Conservation (phyloP, 1,140 invertebrate genomes). For the Heterodera carotae region DNA sequence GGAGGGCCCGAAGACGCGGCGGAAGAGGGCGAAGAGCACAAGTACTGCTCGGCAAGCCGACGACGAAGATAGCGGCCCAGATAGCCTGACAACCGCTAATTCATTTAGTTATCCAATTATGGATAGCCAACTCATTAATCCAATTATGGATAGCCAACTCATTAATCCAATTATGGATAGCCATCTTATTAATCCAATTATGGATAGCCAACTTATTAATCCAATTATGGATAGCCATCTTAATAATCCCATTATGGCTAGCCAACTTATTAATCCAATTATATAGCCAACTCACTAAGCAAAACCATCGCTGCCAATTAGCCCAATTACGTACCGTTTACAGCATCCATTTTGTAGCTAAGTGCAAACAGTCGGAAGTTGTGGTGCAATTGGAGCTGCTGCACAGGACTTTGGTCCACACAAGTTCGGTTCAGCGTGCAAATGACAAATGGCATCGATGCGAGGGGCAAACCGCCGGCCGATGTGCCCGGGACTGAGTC, state of each 20-base stretch:
- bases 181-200: too few species aligned
- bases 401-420: constrained; percentile 32
- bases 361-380: constrained; percentile 48
- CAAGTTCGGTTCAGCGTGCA: constrained; percentile 45
- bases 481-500: constrained; percentile 23
- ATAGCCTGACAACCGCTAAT: constrained; percentile 43
- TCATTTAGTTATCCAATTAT: too few species aligned
- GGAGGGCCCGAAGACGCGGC: background rate
- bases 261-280: too few species aligned
- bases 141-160: too few species aligned
- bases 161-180: too few species aligned
- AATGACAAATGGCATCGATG: constrained; percentile 41
- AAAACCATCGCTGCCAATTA: background rate
- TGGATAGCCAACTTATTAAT: too few species aligned
- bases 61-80: constrained; percentile 53
- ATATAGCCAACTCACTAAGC: too few species aligned
- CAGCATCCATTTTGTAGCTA: constrained; percentile 52
- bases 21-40: constrained; percentile 21
- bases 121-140: too few species aligned
- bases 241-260: too few species aligned
- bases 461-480: background rate
- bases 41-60: constrained; percentile 52
- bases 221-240: too few species aligned
- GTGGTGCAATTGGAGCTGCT: constrained; percentile 47
- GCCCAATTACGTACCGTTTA: constrained; percentile 38